Evolutionary conservation across 1,140 invertebrate species (phyloP).

Genomic region (Leptoteleia sp.): DNA sequence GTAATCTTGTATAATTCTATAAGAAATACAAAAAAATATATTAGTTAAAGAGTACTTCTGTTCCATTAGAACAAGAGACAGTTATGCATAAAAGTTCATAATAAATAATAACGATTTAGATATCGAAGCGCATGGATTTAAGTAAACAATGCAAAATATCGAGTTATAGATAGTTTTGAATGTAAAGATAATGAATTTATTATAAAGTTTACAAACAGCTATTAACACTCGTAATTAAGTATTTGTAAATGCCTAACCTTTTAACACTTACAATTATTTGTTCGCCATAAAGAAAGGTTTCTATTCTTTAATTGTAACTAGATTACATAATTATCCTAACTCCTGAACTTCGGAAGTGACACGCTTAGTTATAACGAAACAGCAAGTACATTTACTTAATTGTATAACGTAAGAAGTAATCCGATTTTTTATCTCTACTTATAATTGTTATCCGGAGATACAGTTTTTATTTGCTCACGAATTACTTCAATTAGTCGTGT

Average conservation of each 20-base stretch:
- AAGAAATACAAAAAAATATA: too few species aligned
- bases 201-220: constrained; percentile 10
- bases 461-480: constrained; percentile 15
- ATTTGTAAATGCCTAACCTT: constrained; percentile 37
- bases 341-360: constrained; percentile 24
- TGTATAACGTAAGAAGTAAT: constrained; percentile 10
- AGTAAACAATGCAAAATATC: constrained; percentile 21
- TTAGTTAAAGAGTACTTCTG: too few species aligned
- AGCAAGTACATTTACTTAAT: constrained; percentile 28
- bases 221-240: constrained; percentile 34
- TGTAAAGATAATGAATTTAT: constrained; percentile 34
- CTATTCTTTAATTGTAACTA: constrained; percentile 31
- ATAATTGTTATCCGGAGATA: constrained; percentile 18
- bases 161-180: constrained; percentile 2
- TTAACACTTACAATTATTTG: constrained; percentile 23
- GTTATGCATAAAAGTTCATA: too few species aligned
- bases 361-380: constrained; percentile 17
- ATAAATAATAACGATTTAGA: too few species aligned
- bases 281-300: constrained; percentile 18
- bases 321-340: constrained; percentile 18
- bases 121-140: too few species aligned
- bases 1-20: too few species aligned
- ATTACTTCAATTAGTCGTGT: constrained; percentile 32
- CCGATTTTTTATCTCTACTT: constrained; percentile 13
- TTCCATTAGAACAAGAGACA: too few species aligned